Conservation (phyloP, 2,113 vertebrate genomes). For the Spea multiplicata region DNA sequence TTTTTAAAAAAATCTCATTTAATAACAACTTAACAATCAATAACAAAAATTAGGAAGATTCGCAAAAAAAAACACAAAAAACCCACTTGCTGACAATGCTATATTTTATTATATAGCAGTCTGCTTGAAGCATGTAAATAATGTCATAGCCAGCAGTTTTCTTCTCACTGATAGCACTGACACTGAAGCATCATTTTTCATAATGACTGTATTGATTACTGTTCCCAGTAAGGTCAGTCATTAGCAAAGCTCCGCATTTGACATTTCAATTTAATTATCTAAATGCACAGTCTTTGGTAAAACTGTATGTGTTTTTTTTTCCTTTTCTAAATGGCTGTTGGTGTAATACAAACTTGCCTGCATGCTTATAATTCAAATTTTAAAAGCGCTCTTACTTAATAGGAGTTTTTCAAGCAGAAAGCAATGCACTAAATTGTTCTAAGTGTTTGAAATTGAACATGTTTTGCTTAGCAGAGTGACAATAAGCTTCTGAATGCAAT, state of each 20-base stretch:
- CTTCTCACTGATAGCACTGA: not conserved
- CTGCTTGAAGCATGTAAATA: not conserved
- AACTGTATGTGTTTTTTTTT: not conserved
- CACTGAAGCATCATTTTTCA: conserved; percentile 1
- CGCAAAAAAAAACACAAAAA: too few relatives aligned
- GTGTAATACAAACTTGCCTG: conserved; percentile 13
- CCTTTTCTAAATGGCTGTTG: conserved; percentile 4
- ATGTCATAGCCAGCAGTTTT: not conserved
- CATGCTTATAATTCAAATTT: conserved; percentile 37
- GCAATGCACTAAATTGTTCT: conserved; percentile 27
- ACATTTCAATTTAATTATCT: conserved; percentile 34
- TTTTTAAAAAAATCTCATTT: too few relatives aligned
- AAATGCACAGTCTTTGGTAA: not conserved
- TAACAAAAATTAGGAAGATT: too few relatives aligned
- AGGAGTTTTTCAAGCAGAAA: conserved; percentile 27
- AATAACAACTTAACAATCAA: too few relatives aligned
- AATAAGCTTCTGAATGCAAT: not conserved
- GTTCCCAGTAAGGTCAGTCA: conserved; percentile 10
- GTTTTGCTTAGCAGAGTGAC: conserved; percentile 23
- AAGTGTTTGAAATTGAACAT: conserved; percentile 29
- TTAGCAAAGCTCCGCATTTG: conserved; percentile 3
- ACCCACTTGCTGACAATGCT: too few relatives aligned
- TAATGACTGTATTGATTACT: conserved; percentile 22
- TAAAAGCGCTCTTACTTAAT: conserved; percentile 24
- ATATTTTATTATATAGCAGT: too few relatives aligned